Evolutionary conservation across 2,113 vertebrate genomes (phyloP), one percentile per base, ranked within the genome.

Genomic region (Hipposideros armiger): DNA sequence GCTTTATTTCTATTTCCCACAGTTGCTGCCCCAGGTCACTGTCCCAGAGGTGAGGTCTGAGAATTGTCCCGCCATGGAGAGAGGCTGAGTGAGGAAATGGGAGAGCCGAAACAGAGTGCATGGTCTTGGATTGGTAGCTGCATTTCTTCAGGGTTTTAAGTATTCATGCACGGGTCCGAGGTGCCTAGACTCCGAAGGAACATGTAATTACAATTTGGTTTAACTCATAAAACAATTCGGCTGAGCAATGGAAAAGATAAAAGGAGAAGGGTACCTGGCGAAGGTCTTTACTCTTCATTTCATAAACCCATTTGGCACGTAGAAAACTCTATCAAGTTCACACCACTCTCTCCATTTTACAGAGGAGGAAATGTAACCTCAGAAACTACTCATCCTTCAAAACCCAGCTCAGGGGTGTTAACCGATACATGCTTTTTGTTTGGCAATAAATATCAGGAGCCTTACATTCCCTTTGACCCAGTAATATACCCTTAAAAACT

Each of bases 381-480:
- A 58, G 73, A 91, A 89, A 72, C 2, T 50, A 64, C 40, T 95
- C 70, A n/a, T 90, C 70, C 73, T 92, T 94, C 93, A 87, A 92
- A 90, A 67, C 24, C 77, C 45, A 26, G 58, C 60, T 81, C 58
- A 67, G 66, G 19, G 70, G 36, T 54, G 40, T 74, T 90, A 96
- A 84, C 1, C 26, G 69, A 94, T 92, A 45, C 2, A 60, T 32
- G 24, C n/a, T 87, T 92, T 92, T 26, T 20, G 45, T 40, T 76
- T 87, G 64, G 69, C n/a, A 78, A 80, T 82, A 80, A 67, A 50
- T 50, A 83, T 47, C 73, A 67, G 80, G 7, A 73, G 45, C 1
- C 24, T 66, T 60, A 58, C 45, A 52, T 26, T 64, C 47, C 40
- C 66, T 95, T 70, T 87, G 54, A 92, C 7, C n/a, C 42, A 82